phyloP scores from a whole-genome alignment of 2,888 invertebrate species.

The Microctonus aethiopoides region DNA sequence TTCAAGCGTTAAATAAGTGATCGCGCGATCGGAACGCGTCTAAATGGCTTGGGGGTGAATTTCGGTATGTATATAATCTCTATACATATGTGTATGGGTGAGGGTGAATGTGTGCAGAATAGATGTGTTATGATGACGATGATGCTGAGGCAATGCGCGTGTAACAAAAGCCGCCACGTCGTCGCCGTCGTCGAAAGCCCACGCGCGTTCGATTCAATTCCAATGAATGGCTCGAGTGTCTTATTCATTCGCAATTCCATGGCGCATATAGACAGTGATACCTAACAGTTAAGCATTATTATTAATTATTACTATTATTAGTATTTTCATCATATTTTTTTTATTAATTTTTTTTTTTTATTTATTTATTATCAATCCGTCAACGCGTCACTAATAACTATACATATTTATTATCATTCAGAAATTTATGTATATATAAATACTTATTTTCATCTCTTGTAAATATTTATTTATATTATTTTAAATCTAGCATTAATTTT shows the following conservation, averaged over 20 bases:
- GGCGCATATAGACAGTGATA: conserved; percentile 7
- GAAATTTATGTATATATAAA: no score
- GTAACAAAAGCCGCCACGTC: conserved; percentile 48
- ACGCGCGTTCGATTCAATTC: conserved; percentile 52
- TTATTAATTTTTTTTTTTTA: no score
- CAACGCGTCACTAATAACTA: no score
- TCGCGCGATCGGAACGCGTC: conserved; percentile 30
- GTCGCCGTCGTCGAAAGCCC: conserved; percentile 2
- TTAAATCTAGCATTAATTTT: no score
- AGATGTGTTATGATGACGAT: conserved; percentile 40
- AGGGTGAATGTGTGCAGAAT: conserved; percentile 30
- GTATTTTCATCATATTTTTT: no score
- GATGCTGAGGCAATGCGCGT: conserved; percentile 32
- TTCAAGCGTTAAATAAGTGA: conserved; percentile 49
- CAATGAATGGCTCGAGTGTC: conserved; percentile 52
- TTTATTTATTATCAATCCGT: no score
- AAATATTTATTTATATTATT: background rate
- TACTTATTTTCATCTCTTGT: background rate
- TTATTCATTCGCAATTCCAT: conserved; percentile 52
- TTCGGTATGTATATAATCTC: conserved; percentile 23
- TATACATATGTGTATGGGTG: conserved; percentile 23
- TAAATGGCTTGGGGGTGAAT: conserved; percentile 49
- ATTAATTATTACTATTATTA: no score
- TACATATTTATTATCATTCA: no score
- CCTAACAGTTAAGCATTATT: background rate